Evolutionary conservation across 2,797 vertebrate species (phyloP).

Genomic region (Scomberomorus guttatus): DNA sequence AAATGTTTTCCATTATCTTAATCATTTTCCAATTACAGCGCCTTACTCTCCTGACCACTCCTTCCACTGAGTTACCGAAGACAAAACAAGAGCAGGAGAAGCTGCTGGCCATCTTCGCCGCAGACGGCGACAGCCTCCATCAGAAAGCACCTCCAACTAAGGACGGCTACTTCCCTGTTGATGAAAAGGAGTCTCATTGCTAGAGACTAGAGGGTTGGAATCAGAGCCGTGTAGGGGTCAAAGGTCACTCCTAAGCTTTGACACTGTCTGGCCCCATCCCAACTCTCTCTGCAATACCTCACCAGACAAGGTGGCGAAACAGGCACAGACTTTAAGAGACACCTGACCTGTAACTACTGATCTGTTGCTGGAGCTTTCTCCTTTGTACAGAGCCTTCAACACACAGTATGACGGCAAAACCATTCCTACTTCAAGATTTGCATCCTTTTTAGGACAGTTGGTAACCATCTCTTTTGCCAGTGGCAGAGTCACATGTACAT

Average conservation of each 20-base stretch:
- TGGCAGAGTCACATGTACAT: slow-evolving; percentile 51
- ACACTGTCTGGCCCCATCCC: slow-evolving; percentile 31
- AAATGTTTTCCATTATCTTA: background rate
- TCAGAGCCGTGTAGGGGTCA: slow-evolving; percentile 36
- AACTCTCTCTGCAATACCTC: slow-evolving; percentile 73
- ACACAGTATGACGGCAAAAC: slow-evolving; percentile 17
- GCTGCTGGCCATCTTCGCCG: slow-evolving; percentile 75
- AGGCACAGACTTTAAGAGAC: slow-evolving; percentile 34
- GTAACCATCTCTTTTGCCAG: slow-evolving; percentile 47
- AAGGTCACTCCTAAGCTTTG: slow-evolving; percentile 41
- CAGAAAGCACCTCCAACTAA: slow-evolving; percentile 73
- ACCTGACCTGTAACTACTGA: slow-evolving; percentile 33
- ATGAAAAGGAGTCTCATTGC: slow-evolving; percentile 84
- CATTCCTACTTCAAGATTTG: slow-evolving; percentile 28
- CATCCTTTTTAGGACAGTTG: slow-evolving; percentile 27
- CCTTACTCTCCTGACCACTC: slow-evolving; percentile 74
- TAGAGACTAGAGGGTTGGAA: slow-evolving; percentile 58
- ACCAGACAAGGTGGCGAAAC: slow-evolving; percentile 63
- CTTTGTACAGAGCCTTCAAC: slow-evolving; percentile 37
- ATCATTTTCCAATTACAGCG: slow-evolving; percentile 65
- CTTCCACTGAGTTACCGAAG: slow-evolving; percentile 82
- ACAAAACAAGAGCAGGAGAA: slow-evolving; percentile 79
- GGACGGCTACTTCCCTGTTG: slow-evolving; percentile 81
- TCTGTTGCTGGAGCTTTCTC: slow-evolving; percentile 58
- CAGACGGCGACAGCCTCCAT: slow-evolving; percentile 69